phyloP scores from a whole-genome alignment of 1,140 invertebrate genomes.

The Ladona fulva region DNA sequence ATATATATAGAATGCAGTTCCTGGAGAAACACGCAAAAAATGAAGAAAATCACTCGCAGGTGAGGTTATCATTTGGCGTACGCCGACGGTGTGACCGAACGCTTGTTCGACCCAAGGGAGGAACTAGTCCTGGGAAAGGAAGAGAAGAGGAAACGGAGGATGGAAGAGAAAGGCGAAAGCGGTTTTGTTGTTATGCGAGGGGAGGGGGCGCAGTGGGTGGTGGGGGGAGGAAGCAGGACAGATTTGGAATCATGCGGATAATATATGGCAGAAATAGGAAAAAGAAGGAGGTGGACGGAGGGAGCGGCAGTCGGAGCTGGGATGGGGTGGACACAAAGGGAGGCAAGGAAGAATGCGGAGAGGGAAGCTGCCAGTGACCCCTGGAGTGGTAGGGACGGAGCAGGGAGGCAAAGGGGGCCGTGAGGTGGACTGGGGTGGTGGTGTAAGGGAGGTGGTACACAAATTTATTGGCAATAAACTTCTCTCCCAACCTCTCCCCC shows the following conservation, averaged over 20 bases:
- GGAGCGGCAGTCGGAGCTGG: background rate
- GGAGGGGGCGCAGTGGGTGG: background rate
- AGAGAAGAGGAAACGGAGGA: too few species aligned
- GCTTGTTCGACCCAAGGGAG: too few species aligned
- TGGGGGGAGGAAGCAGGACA: background rate
- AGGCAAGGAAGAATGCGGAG: background rate
- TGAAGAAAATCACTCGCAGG: too few species aligned
- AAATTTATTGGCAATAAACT: constrained; percentile 10
- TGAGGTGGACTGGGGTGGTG: background rate
- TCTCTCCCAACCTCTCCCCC: background rate
- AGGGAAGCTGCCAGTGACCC: background rate
- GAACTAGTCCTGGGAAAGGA: too few species aligned
- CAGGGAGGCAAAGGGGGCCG: background rate
- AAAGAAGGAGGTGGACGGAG: background rate
- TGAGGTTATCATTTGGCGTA: too few species aligned
- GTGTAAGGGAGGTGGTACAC: background rate
- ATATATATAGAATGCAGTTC: too few species aligned
- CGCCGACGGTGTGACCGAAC: too few species aligned
- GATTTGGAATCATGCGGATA: constrained; percentile 5
- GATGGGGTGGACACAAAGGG: background rate
- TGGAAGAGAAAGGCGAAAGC: too few species aligned
- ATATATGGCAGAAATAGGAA: constrained; percentile 7
- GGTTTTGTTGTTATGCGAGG: too few species aligned
- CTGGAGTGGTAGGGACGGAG: background rate
- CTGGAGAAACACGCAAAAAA: too few species aligned